Percentiles rank a stretch among this genome's conserved stretches.
Conservation (phyloP, 2,888 invertebrate species). For the Trissoscelio sp. region DNA sequence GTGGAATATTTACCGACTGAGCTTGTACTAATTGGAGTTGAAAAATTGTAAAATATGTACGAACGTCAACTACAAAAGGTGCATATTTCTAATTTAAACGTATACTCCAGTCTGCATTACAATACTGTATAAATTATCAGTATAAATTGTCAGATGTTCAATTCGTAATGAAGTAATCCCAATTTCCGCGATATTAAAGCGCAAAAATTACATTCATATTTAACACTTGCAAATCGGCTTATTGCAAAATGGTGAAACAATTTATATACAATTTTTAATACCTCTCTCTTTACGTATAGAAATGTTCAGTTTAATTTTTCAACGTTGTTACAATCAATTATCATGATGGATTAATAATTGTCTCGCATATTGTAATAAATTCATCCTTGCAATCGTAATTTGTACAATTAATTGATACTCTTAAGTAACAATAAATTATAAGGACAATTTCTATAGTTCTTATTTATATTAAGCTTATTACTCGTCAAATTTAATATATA, state of each 20-base stretch:
- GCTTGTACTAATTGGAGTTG: conserved; percentile 23
- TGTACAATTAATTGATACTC: too few species aligned
- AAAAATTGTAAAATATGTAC: conserved; percentile 10
- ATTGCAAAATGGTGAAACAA: neutral
- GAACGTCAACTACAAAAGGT: conserved; percentile 6
- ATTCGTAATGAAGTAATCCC: neutral
- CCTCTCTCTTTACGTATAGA: neutral
- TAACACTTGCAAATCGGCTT: neutral
- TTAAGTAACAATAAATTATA: too few species aligned
- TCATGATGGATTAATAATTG: neutral
- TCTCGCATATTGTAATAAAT: neutral
- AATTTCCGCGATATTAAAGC: neutral
- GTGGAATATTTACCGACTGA: conserved; percentile 20
- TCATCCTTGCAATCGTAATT: neutral
- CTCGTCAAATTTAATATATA: too few species aligned
- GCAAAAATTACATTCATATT: neutral
- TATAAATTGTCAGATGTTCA: neutral
- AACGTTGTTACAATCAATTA: neutral
- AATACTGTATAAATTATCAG: too few species aligned
- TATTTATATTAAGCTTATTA: neutral
- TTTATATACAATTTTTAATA: neutral
- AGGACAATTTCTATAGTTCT: too few species aligned
- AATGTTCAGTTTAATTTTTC: neutral
- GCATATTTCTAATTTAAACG: neutral
- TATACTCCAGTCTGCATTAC: neutral